Base-by-base conservation (phyloP, 2,888 invertebrate genomes). In the Aphrophora alni region DNA sequence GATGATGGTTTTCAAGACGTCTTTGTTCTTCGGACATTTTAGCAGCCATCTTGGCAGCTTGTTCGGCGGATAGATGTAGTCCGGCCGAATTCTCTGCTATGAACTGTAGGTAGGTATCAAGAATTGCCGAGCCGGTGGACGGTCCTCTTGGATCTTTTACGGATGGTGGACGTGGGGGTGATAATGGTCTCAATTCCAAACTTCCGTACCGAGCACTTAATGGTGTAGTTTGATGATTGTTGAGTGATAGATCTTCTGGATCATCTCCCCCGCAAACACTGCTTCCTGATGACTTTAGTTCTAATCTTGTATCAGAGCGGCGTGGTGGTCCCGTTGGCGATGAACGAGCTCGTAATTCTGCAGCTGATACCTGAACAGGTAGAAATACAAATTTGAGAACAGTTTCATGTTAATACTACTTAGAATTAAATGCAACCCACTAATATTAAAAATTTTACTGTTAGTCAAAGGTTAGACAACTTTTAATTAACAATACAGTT, bases 31-130 rank as follows among this genome's bases (percentile, higher is more conserved):
- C 85, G 4, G 85, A 84, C 69, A 85, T 84, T n/a, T 85, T 85
- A n/a, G 95, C 95, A 84, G 93, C 91, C 24, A 88, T 86, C 0
- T 88, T 88, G 0, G 91, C 90, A 1, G 93, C 92, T 85, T 93
- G 93, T 82, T 93, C 93, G 74, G 92, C 91, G 83, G 91, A 90
- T 88, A 93, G 90, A 14, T 91, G 91, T 89, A 90, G 87, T 89
- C 94, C 92, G 82, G 93, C 92, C 76, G 94, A 93, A 87, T 95
- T 96, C 87, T 96, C 96, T 1, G 95, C 95, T 86, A 97, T 95
- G 86, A 95, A 93, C 88, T 97, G 96, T 82, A 97, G 91, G 87
- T 97, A 97, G 17, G 96, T 96, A 88, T 97, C 96, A 82, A 97
- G 89, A 80, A 97, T 91, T 1, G 95, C 95, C 4, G 95, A 95